These are phyloP conservation scores for Craseonycteris thonglongyai DNA, from an alignment of 2,113 vertebrate genomes.

Conservation along the genomic window DNA sequence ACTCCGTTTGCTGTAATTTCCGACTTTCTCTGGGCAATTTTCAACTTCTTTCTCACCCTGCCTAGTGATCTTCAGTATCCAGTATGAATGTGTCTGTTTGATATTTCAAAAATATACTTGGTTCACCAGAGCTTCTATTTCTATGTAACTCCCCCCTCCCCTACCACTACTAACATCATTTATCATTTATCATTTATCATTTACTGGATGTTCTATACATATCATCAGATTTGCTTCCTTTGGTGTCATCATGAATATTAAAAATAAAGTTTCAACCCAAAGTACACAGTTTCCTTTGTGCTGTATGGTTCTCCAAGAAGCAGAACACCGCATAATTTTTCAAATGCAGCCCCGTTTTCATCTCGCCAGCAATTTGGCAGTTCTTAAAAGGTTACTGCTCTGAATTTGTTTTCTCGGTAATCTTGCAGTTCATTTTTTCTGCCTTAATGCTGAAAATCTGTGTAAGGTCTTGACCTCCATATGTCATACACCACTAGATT, in stretches of 20 bases:
- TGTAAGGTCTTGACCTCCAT: constrained; percentile 65
- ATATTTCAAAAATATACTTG: constrained; percentile 67
- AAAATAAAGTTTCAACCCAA: constrained; percentile 61
- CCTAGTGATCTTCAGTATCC: constrained; percentile 56
- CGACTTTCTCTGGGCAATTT: constrained; percentile 63
- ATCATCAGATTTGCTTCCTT: constrained; percentile 31
- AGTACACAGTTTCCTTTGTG: constrained; percentile 19
- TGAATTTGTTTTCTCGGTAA: constrained; percentile 67
- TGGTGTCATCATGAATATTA: constrained; percentile 59
- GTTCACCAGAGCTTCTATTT: constrained; percentile 42
- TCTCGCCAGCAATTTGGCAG: constrained; percentile 65
- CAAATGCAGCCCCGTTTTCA: constrained; percentile 52
- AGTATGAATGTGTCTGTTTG: constrained; percentile 59
- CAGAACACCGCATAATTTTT: constrained; percentile 58
- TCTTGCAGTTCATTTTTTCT: constrained; percentile 67
- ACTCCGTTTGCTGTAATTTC: constrained; percentile 46
- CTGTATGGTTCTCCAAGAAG: constrained; percentile 37
- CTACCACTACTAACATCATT: neutral
- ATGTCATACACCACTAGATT: constrained; percentile 53
- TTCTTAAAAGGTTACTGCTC: constrained; percentile 64
- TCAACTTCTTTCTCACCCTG: constrained; percentile 62
- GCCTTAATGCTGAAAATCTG: constrained; percentile 62
- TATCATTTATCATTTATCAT: constrained; percentile 45
- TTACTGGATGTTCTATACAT: constrained; percentile 30
- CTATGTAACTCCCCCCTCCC: neutral